phyloP scores from a whole-genome alignment of 2,797 vertebrate species.

The Neomorphus geoffroyi region DNA sequence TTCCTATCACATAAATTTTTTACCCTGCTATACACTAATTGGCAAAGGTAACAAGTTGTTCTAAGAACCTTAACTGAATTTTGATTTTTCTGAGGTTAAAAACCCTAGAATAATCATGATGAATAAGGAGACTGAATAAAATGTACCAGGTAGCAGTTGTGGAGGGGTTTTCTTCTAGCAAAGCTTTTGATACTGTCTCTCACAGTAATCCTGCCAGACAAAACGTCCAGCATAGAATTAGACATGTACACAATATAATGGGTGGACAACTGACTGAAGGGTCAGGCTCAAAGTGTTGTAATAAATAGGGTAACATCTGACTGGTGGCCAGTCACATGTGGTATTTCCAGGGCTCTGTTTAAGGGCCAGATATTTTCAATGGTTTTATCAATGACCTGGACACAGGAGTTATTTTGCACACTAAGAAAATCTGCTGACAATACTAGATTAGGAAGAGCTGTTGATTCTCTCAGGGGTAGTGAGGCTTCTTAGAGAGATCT shows the following conservation, averaged over 20 bases:
- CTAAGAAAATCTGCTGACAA: not conserved
- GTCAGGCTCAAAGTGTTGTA: not conserved
- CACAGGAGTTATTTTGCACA: not conserved
- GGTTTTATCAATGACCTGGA: not conserved
- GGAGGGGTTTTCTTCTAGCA: not conserved
- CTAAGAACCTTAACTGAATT: not conserved
- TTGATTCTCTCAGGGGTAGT: not conserved
- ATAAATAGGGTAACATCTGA: not conserved
- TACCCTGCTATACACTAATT: not conserved
- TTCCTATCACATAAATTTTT: constrained; percentile 47
- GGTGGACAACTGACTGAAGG: not conserved
- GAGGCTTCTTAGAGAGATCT: not conserved
- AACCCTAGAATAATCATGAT: not conserved
- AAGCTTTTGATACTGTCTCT: not conserved
- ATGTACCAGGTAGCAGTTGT: not conserved
- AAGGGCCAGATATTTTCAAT: not conserved
- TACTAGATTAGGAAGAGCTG: not conserved
- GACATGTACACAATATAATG: not conserved
- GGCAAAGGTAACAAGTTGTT: constrained; percentile 7
- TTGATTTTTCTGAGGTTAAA: constrained; percentile 2
- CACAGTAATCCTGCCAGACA: not conserved
- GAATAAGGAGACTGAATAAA: not conserved
- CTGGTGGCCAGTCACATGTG: not conserved
- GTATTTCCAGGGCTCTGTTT: not conserved
- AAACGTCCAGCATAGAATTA: not conserved